Evolutionary conservation across 1,140 invertebrate species (phyloP).

Genomic region (Anastatus disparis): DNA sequence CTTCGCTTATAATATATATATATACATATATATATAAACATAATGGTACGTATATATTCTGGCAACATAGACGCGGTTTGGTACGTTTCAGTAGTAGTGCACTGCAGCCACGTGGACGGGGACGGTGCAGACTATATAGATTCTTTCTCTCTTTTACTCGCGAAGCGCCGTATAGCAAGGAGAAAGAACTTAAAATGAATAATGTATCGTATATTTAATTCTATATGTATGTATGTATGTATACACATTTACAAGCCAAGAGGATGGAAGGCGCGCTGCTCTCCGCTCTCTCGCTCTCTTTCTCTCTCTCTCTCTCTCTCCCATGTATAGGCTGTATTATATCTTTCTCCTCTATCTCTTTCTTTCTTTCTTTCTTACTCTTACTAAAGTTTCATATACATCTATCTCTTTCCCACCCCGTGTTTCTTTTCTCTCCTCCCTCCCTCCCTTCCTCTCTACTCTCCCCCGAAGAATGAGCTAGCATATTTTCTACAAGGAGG

Average conservation of each 20-base stretch:
- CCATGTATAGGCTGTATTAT: background rate
- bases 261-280: slow-evolving; percentile 19
- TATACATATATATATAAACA: too few relatives aligned
- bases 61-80: slow-evolving; percentile 41
- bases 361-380: slow-evolving; percentile 27
- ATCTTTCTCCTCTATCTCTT: background rate
- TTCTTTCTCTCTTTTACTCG: slow-evolving; percentile 46
- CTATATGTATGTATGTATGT: slow-evolving; percentile 57
- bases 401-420: slow-evolving; percentile 19
- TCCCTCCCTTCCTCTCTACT: slow-evolving; percentile 34
- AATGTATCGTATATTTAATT: slow-evolving; percentile 70
- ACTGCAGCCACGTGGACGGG: slow-evolving; percentile 43
- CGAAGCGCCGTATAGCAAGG: slow-evolving; percentile 49
- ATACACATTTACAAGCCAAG: slow-evolving; percentile 42
- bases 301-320: background rate
- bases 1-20: background rate
- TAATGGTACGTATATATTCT: slow-evolving; percentile 46
- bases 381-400: too few relatives aligned
- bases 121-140: too few relatives aligned
- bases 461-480: slow-evolving; percentile 56
- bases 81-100: slow-evolving; percentile 22
- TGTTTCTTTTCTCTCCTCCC: slow-evolving; percentile 19
- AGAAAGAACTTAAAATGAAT: slow-evolving; percentile 68
- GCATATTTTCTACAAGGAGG: slow-evolving; percentile 63
- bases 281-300: background rate